phyloP scores from a whole-genome alignment of 37 sponge, comb jelly and placozoan species.

The Crambe crambe region DNA sequence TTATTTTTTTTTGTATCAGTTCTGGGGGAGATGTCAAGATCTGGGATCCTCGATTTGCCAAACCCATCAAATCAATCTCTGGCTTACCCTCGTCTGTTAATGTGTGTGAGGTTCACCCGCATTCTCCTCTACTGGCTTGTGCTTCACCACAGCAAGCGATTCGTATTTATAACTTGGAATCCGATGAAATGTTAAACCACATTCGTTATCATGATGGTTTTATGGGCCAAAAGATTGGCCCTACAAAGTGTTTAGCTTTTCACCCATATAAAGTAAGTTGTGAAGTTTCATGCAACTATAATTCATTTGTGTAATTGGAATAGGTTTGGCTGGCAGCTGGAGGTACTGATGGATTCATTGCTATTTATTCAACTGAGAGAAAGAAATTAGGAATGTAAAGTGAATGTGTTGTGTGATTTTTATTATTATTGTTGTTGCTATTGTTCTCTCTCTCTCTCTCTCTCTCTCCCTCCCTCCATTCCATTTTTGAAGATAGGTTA shows the following conservation, averaged over 20 bases:
- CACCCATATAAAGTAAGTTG: constrained; percentile 83
- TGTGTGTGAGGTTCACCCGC: constrained; percentile 73
- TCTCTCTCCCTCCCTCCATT: no score
- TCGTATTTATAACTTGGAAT: constrained; percentile 74
- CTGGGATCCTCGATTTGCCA: constrained; percentile 79
- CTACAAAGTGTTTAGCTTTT: constrained; percentile 82
- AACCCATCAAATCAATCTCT: constrained; percentile 41
- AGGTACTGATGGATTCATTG: constrained; percentile 75
- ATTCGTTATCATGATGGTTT: constrained; percentile 95
- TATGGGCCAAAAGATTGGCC: constrained; percentile 91
- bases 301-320: background rate
- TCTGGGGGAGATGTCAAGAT: constrained; percentile 70
- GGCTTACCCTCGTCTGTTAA: constrained; percentile 20
- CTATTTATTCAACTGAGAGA: constrained; percentile 56
- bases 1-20: constrained; percentile 21
- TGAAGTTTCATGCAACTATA: background rate
- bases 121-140: constrained; percentile 71
- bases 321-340: constrained; percentile 84
- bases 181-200: constrained; percentile 55
- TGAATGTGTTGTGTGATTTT: background rate
- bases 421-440: background rate
- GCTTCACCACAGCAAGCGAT: constrained; percentile 69
- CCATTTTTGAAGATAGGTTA: no score
- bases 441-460: no score
- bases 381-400: background rate